These are phyloP conservation scores for Hemichromis elongatus DNA, from an alignment of 2,113 vertebrate genomes.

Conservation along the genomic window DNA sequence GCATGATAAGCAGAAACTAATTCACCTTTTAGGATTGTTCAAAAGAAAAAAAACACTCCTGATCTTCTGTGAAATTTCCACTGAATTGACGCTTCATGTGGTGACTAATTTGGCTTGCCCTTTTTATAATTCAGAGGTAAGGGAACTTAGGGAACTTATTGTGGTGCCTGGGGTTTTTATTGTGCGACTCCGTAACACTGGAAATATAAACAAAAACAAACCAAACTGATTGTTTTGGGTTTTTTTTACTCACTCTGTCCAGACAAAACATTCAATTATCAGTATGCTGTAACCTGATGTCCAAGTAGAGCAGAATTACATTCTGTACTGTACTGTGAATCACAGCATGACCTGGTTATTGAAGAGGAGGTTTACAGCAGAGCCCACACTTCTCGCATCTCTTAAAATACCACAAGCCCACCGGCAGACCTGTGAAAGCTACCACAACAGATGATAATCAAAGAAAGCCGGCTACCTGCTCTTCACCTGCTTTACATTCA, in stretches of 20 bases:
- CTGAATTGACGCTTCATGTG: not conserved
- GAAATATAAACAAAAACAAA: not conserved
- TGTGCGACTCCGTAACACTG: not conserved
- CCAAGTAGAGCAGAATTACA: not conserved
- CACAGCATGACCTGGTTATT: slow-evolving; percentile 7
- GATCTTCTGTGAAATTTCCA: not conserved
- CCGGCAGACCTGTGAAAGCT: not conserved
- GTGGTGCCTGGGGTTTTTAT: not conserved
- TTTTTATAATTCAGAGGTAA: slow-evolving; percentile 6
- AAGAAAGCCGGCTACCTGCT: not conserved
- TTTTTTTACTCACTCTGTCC: not conserved
- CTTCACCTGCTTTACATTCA: not conserved
- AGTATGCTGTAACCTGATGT: not conserved
- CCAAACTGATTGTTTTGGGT: not conserved
- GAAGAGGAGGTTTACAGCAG: not conserved
- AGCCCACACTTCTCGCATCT: not conserved
- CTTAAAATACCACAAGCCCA: slow-evolving; percentile 17
- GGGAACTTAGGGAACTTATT: not conserved
- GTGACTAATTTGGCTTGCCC: not conserved
- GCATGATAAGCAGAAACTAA: not conserved
- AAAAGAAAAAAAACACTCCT: not conserved
- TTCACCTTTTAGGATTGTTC: not conserved
- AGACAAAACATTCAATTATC: not conserved
- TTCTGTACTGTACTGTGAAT: not conserved
- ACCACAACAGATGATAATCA: not conserved